Percentiles rank a stretch among this genome's conserved stretches.
phyloP scores from a whole-genome alignment of 2,113 vertebrate genomes.

The Hemicordylus capensis region DNA sequence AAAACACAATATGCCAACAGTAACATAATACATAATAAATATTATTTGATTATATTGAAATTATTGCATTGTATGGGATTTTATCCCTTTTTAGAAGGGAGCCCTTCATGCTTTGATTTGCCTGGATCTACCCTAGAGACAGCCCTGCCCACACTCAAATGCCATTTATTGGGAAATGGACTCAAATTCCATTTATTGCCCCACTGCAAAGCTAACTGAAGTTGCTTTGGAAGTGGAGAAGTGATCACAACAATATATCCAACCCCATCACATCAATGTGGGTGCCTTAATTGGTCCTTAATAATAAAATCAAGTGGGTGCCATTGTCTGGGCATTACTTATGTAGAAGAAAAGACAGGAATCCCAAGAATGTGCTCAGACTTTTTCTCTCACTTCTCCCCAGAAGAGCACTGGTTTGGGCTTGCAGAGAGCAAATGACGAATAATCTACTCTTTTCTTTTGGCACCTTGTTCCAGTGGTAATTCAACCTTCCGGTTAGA shows the following conservation, averaged over 20 bases:
- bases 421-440: background rate
- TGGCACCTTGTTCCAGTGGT: slow-evolving; percentile 17
- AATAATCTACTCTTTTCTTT: background rate
- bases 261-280: background rate
- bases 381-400: background rate
- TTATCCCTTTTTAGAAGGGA: too few relatives aligned
- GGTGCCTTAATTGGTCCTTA: background rate
- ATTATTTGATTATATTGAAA: too few relatives aligned
- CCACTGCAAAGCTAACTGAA: too few relatives aligned
- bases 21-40: too few relatives aligned
- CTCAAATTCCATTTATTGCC: too few relatives aligned
- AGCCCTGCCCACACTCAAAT: too few relatives aligned
- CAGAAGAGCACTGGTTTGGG: background rate
- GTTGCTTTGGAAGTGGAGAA: background rate
- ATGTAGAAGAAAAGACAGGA: background rate
- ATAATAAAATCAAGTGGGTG: background rate
- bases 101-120: too few relatives aligned
- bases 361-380: background rate
- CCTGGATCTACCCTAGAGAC: too few relatives aligned
- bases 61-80: too few relatives aligned
- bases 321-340: background rate
- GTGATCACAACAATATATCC: background rate
- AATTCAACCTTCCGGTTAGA: slow-evolving; percentile 1
- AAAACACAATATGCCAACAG: too few relatives aligned
- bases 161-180: too few relatives aligned